A percentile compares a stretch with the other conserved stretches of the same genome.
These are phyloP conservation scores for Melipona bicolor DNA, from an alignment of 2,888 invertebrate genomes.

Conservation along the genomic window DNA sequence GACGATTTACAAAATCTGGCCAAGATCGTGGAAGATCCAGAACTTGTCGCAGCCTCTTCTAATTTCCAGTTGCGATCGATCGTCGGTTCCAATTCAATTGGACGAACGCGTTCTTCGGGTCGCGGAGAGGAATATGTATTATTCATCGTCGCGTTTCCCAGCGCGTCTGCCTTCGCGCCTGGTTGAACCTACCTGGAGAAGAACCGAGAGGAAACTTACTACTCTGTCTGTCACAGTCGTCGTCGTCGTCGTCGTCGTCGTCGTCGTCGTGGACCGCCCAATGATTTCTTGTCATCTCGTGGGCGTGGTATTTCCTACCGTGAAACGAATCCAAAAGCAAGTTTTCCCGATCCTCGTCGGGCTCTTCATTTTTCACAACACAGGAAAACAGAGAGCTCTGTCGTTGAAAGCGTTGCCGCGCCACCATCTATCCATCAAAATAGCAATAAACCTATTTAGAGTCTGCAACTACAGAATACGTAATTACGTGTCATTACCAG, in stretches of 20 bases:
- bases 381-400: neutral
- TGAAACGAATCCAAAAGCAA: constrained; percentile 24
- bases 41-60: constrained; percentile 76
- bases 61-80: constrained; percentile 75
- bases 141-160: constrained; percentile 61
- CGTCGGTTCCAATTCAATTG: constrained; percentile 75
- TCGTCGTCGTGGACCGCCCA: constrained; percentile 23
- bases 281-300: constrained; percentile 55
- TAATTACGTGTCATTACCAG: constrained; percentile 12
- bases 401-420: neutral
- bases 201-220: constrained; percentile 54
- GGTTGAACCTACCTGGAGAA: constrained; percentile 20
- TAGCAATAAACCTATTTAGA: constrained; percentile 11
- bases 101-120: constrained; percentile 68
- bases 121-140: constrained; percentile 57
- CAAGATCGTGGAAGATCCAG: constrained; percentile 34
- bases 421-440: constrained; percentile 1
- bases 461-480: constrained; percentile 5
- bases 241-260: neutral
- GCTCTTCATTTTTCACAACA: neutral
- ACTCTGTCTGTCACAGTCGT: neutral
- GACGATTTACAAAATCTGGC: no score
- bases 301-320: constrained; percentile 29
- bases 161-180: constrained; percentile 53
- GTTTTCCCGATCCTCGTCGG: constrained; percentile 33